Base-by-base conservation (phyloP, 1,140 invertebrate species). In the Drosophila biarmipes region DNA sequence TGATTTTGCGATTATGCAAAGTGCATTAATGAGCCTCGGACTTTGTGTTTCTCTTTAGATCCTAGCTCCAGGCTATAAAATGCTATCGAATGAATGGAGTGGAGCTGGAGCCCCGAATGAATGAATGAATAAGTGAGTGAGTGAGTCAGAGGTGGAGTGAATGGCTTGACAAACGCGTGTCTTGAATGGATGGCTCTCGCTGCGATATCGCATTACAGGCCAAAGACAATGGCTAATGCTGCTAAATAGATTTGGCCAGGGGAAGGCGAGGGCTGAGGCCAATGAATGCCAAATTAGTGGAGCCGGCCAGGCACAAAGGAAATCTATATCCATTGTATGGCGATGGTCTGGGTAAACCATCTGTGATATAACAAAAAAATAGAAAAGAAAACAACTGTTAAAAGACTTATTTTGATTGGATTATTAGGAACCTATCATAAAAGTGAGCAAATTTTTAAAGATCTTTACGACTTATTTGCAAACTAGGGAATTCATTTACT, bases 1-100 rank as follows among this genome's bases (percentile, higher is more conserved):
- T 87, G 84, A 87, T 79, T 89, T 80, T 84, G 80, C 85, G 84
- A 87, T 87, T 87, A 87, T 87, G 84, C 61, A 87, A 87, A 87
- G 73, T 87, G 84, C 84, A 87, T 87, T 87, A 87, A 87, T 87
- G 84, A 87, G 84, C 61, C 58, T 81, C 75, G 78, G 79, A 78
- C 84, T 37, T 42, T 3, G 35, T 27, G 29, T 24, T 54, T 40
- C 37, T 57, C 37, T 61, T 35, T 15, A 53, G 31, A 45, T 45
- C 52, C 58, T 71, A 62, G 74, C 73, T 42, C 42, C 51, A 6
- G 73, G 74, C 73, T 17, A 67, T 66, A 29, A 15, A 14, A 43
- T 10, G 17, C 40, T 19, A 43, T 43, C 19, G 53, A 62, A 15
- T 63, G 53, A 63, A 43, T 66, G 58, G 45, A 67, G 42, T 17